Evolutionary conservation across 2,888 invertebrate species (phyloP), one percentile per base, ranked within the genome.

Genomic region (Meganola albula): DNA sequence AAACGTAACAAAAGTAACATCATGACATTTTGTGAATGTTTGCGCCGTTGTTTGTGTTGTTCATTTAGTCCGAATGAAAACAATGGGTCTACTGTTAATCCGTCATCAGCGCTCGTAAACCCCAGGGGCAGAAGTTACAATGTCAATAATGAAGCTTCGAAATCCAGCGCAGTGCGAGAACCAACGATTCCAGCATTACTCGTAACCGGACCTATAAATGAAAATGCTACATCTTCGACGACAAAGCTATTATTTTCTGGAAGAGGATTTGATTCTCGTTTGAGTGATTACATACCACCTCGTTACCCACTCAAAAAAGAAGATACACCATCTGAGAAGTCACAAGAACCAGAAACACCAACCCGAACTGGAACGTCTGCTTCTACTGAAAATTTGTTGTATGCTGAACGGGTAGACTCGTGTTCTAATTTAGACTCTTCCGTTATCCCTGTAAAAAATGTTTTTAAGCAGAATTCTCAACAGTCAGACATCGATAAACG

Each of bases 91-190:
- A 41, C 63, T 23, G 71, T 72, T 18, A 60, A 64, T 47, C 65
- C 72, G 3, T 63, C 68, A 30, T 68, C 83, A 4, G 63, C 76
- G 4, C 54, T 80, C 37, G 71, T 70, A 6, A 58, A 71, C 6
- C 71, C 72, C 16, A 54, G 61, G 5, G 63, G 66, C 10, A 70
- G 62, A 40, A 84, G 74, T 58, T 83, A 82, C 35, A 70, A 64
- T 8, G 46, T 82, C 14, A 71, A 63, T 38, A 56, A 44, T 24
- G 61, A 68, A 35, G 34, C 40, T 20, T 11, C 20, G 12, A 49
- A 30, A 26, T 34, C 43, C 11, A 39, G 48, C 21, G 24, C 34
- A 16, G 29, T 31, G 23, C 34, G 36, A 31, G 45, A 51, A 12
- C 26, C 44, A 13, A 20, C 30, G 28, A 18, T 63, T 10, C 64